A percentile compares a stretch with the other conserved stretches of the same genome.
Conservation (phyloP, 2,113 vertebrate genomes). For the Rhipidura dahli region DNA sequence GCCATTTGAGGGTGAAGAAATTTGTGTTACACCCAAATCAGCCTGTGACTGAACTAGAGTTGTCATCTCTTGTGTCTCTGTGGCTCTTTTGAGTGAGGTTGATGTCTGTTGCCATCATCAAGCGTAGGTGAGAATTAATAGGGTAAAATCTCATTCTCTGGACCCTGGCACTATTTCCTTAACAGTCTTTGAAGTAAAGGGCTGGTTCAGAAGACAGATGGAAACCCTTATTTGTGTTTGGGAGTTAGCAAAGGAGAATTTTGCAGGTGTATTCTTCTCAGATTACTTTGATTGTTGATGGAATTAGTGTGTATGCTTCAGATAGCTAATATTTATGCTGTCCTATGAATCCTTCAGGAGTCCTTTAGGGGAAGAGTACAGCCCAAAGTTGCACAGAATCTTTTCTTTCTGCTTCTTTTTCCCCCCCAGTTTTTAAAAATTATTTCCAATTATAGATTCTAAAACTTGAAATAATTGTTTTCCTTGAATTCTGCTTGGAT, state of each 20-base stretch:
- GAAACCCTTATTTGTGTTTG: not conserved
- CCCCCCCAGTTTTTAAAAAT: not conserved
- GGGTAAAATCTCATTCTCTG: not conserved
- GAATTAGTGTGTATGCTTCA: not conserved
- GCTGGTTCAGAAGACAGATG: not conserved
- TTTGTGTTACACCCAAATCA: not conserved
- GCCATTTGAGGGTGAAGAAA: not conserved
- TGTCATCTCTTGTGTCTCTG: not conserved
- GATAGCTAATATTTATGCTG: not conserved
- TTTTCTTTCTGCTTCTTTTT: too few relatives aligned
- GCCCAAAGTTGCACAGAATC: not conserved
- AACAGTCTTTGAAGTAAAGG: not conserved
- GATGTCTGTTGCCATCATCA: not conserved
- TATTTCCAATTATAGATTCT: not conserved
- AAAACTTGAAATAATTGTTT: not conserved
- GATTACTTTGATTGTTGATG: not conserved
- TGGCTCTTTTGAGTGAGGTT: not conserved
- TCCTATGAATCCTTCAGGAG: not conserved
- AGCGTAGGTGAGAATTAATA: not conserved
- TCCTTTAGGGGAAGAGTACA: not conserved
- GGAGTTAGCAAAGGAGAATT: not conserved
- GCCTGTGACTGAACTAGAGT: not conserved
- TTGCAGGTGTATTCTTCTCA: not conserved
- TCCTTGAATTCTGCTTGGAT: not conserved
- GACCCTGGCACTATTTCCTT: not conserved